phyloP scores from a whole-genome alignment of 2,113 vertebrate species.

The Eulemur rufifrons region DNA sequence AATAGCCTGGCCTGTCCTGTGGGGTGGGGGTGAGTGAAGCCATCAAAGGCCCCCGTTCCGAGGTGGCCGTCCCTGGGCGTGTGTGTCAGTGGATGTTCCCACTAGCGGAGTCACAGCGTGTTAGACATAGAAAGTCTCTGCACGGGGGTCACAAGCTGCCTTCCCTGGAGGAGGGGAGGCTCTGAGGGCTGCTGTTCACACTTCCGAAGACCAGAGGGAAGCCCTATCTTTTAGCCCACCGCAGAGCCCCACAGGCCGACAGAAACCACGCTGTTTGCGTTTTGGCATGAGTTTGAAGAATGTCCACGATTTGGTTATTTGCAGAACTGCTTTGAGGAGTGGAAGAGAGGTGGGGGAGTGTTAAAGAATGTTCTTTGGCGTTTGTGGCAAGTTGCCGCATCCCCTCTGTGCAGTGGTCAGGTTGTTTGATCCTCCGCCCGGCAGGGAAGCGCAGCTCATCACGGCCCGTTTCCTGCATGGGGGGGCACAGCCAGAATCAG shows the following conservation, averaged over 20 bases:
- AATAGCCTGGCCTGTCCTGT: fast-evolving
- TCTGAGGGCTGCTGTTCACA: neutral
- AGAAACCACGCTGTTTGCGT: neutral
- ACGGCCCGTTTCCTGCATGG: neutral
- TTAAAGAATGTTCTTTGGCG: neutral
- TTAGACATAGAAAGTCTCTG: neutral
- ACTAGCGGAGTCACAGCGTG: neutral
- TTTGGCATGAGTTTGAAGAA: neutral
- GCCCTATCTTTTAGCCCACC: neutral
- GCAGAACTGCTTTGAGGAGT: neutral
- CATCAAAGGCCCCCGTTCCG: fast-evolving
- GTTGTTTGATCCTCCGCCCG: neutral
- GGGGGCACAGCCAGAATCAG: too few species aligned
- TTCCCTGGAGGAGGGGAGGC: neutral
- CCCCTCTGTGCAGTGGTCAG: neutral
- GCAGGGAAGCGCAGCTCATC: fast-evolving
- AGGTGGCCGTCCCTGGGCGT: neutral
- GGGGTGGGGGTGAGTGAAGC: neutral
- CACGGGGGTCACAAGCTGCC: neutral
- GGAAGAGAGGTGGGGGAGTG: neutral
- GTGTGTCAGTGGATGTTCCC: neutral
- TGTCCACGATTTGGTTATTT: neutral
- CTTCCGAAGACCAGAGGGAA: neutral
- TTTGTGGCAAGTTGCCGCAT: neutral
- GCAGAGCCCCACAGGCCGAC: neutral